Evolutionary conservation across 1,140 invertebrate genomes (phyloP), one percentile per base, ranked within the genome.

Genomic region (Trichonephila clavata): DNA sequence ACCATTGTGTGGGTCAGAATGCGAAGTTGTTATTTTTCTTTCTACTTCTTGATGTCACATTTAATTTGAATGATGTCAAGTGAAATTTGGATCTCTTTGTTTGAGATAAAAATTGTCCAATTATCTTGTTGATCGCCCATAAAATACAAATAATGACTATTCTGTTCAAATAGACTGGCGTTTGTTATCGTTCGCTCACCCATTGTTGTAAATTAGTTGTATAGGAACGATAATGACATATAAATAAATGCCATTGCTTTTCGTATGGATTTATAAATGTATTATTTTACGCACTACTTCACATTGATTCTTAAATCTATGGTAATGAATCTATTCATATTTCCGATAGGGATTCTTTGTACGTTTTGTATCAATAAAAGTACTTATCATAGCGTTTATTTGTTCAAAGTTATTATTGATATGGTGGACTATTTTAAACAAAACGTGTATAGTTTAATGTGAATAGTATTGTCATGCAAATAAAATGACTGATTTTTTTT

Each of bases 61-160:
- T 84, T 84, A 84, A 84, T 84, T 57, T 84, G 83, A 84, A 84
- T 60, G 83, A 84, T 84, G 83, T 84, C 83, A 84, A 84, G 83
- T 84, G 50, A 60, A 84, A 84, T 84, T 84, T 57, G 57, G 83
- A 50, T 84, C 83, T 84, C 83, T 59, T 84, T 84, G 83, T 84
- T 84, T 84, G n/a, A 60, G 43, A 14, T 84, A 24, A 60, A 84
- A 84, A 84, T 84, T 60, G 83, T 24, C 24, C 21, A 16, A 50
- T n/a, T 84, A 50, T 84, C 83, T 2, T 59, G 83, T 60, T 84
- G 43, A 84, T 84, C 50, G 18, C 32, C 21, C 21, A 27, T 60
- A 59, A 84, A 80, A 43, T 80, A 27, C 71, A 13, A 63, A 63
- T 43, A 80, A 80, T 32, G 57, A 27, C 16, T 21, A 59, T 59